Base-by-base conservation (phyloP, 2,113 vertebrate species). In the Xyliphius kryptos region DNA sequence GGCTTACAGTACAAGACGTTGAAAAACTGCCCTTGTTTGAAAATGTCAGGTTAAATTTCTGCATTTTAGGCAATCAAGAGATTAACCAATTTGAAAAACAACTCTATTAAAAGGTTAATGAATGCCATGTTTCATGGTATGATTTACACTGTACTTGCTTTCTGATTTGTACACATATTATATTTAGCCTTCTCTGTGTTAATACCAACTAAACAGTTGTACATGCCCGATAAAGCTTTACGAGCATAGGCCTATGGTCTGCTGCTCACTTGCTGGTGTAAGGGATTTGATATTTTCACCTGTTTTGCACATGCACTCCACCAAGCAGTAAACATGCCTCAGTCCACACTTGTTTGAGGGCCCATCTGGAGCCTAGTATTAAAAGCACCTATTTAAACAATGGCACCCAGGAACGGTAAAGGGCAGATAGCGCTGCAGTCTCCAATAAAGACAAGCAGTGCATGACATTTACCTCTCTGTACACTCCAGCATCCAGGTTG, bases 311-410 rank as follows among this genome's bases (percentile, higher is more conserved):
- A 76, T 74, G 70, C 77, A 78, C 80, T 71, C 76, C 79, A 74
- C 76, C 77, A 81, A 76, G 75, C 75, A 77, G 84, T 87, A 88
- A 88, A 88, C 85, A 84, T 76, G 80, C 80, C 77, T 73, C 69
- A 73, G 80, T 77, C 70, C 72, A 80, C 62, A 80, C 76, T 79
- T 85, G 78, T 68, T 63, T 76, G 79, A 82, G 79, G 76, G 76
- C 81, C 83, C 87, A 89, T 87, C 85, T 88, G 87, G 81, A 80
- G 80, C 72, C 77, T 76, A 71, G 81, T 81, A 85, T 86, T 88
- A 86, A 88, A 83, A 83, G 76, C 76, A 78, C 71, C 81, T 82
- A 73, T 86, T 86, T 83, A 85, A 87, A 75, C 87, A 85, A 85
- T 82, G 68, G 81, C 74, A 69, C 80, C 76, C 74, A 75, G 77